phyloP scores from a whole-genome alignment of 2,888 invertebrate genomes.

The Lochmaea crataegi region DNA sequence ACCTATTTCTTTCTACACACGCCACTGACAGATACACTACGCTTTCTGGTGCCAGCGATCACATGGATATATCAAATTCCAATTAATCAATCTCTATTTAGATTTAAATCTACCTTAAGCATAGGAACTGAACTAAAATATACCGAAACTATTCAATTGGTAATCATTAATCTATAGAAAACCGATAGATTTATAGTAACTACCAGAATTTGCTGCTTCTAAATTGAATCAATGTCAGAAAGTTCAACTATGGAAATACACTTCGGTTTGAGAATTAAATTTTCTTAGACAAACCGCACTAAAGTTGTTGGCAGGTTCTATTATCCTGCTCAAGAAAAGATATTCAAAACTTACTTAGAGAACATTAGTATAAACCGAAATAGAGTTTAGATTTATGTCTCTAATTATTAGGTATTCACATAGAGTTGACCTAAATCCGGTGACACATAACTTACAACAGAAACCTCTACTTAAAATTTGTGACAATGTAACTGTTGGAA shows the following conservation, averaged over 20 bases:
- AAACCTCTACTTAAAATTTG: background rate
- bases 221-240: background rate
- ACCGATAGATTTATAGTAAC: background rate
- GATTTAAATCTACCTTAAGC: too few relatives aligned
- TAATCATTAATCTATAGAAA: too few relatives aligned
- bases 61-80: too few relatives aligned
- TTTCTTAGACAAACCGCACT: background rate
- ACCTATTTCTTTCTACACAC: too few relatives aligned
- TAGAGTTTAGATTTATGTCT: constrained; percentile 24
- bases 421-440: constrained; percentile 24
- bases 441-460: constrained; percentile 16
- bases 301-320: constrained; percentile 2
- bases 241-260: background rate
- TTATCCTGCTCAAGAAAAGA: background rate
- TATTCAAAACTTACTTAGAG: constrained; percentile 5
- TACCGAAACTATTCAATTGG: too few relatives aligned
- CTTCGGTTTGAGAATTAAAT: background rate
- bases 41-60: too few relatives aligned
- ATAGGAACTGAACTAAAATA: too few relatives aligned
- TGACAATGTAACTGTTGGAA: constrained; percentile 1
- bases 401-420: constrained; percentile 28
- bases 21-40: too few relatives aligned
- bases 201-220: background rate
- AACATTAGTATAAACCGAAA: constrained; percentile 15
- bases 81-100: too few relatives aligned